These are phyloP conservation scores for Prunella himalayana DNA, from an alignment of 2,113 vertebrate genomes.

Conservation along the genomic window DNA sequence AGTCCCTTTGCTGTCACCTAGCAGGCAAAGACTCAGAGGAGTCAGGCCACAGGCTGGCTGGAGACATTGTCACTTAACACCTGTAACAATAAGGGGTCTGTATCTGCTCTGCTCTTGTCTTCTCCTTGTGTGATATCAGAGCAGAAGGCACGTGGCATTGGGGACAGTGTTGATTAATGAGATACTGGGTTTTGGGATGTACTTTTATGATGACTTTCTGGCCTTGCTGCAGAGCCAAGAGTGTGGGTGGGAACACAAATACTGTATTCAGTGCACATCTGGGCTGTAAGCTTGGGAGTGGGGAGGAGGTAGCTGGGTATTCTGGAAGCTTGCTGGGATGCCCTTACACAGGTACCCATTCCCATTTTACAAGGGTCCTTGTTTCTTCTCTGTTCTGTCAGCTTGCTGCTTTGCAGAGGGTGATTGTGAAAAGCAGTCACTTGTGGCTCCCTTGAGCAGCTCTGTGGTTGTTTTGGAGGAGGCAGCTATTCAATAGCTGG, in stretches of 20 bases:
- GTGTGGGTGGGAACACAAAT: fast-evolving
- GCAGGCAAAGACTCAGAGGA: background rate
- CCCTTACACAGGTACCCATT: background rate
- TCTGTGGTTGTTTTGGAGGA: background rate
- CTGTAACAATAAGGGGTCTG: fast-evolving
- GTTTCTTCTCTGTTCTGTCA: background rate
- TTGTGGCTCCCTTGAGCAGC: background rate
- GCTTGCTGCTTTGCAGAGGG: background rate
- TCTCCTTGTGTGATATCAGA: background rate
- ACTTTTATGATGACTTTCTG: background rate
- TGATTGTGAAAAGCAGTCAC: background rate
- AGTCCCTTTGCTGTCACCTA: background rate
- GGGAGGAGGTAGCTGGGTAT: background rate
- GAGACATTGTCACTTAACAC: too few relatives aligned
- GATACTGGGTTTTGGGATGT: fast-evolving
- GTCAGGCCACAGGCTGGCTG: background rate
- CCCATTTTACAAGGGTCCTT: fast-evolving
- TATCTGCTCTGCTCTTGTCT: background rate
- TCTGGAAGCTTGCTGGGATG: background rate
- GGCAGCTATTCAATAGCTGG: background rate
- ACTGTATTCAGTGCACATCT: background rate
- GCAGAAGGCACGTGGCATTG: fast-evolving
- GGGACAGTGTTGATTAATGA: background rate
- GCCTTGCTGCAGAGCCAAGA: background rate
- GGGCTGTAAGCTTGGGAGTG: background rate